phyloP scores from a whole-genome alignment of 2,888 invertebrate species.

The Conistra vaccinii region DNA sequence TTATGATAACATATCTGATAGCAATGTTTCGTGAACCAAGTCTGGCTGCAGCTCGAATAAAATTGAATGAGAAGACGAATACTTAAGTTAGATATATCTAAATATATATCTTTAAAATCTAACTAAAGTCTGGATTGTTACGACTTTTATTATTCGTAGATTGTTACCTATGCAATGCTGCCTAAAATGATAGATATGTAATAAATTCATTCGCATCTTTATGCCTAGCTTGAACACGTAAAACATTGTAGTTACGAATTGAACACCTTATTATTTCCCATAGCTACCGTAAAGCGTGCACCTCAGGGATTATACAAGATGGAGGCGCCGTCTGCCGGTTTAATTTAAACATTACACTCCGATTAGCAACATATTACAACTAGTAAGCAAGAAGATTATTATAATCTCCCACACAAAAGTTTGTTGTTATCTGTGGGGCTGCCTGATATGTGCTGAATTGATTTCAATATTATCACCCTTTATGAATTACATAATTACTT shows the following conservation, averaged over 20 bases:
- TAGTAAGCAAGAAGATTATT: constrained; percentile 54
- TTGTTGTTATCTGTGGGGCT: constrained; percentile 38
- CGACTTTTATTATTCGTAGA: too few species aligned
- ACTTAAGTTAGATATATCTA: constrained; percentile 6
- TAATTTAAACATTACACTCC: constrained; percentile 42
- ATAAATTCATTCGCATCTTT: constrained; percentile 11
- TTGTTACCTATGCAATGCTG: too few species aligned
- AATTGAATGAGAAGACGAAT: constrained; percentile 42
- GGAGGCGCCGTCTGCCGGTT: constrained; percentile 25
- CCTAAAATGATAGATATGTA: neutral
- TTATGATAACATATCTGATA: constrained; percentile 57
- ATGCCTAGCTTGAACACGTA: constrained; percentile 1
- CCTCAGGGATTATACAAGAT: constrained; percentile 28
- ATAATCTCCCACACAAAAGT: constrained; percentile 38
- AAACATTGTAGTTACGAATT: constrained; percentile 25
- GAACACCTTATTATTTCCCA: constrained; percentile 43
- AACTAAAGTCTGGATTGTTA: neutral
- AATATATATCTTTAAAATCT: too few species aligned
- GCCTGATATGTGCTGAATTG: constrained; percentile 28
- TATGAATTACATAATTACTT: neutral
- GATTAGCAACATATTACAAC: constrained; percentile 53
- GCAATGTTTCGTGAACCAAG: constrained; percentile 38
- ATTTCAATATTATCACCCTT: constrained; percentile 24
- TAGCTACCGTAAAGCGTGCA: constrained; percentile 20
- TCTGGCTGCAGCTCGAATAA: constrained; percentile 30